Evolutionary conservation across 2,888 invertebrate species (phyloP).

Genomic region (Lapara coniferarum): DNA sequence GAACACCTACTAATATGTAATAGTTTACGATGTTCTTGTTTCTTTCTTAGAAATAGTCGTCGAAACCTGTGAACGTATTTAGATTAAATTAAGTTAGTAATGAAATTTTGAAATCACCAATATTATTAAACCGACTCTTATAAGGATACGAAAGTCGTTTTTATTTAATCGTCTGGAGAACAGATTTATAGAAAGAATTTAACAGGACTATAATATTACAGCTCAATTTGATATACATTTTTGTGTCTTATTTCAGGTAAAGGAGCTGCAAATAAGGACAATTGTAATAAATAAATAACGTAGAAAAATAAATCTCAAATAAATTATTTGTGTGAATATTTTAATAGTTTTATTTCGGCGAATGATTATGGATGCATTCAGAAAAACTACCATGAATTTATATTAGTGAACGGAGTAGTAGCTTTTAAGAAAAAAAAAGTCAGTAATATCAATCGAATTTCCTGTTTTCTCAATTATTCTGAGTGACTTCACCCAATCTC

Average conservation of each 20-base stretch:
- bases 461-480: slow-evolving; percentile 44
- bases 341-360: slow-evolving; percentile 42
- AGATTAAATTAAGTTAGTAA: too few relatives aligned
- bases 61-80: too few relatives aligned
- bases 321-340: slow-evolving; percentile 34
- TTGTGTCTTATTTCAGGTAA: slow-evolving; percentile 7
- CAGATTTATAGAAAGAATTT: too few relatives aligned
- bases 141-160: too few relatives aligned
- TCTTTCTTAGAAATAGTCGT: too few relatives aligned
- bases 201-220: too few relatives aligned
- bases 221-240: background rate
- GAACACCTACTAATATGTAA: too few relatives aligned
- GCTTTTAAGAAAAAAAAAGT: slow-evolving; percentile 46
- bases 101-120: too few relatives aligned
- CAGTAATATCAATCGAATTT: slow-evolving; percentile 47
- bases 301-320: slow-evolving; percentile 44
- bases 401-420: slow-evolving; percentile 57
- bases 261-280: background rate
- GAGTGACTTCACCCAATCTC: slow-evolving; percentile 33
- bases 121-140: too few relatives aligned
- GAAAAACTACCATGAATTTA: slow-evolving; percentile 43
- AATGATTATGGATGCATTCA: slow-evolving; percentile 50
- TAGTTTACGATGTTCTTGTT: too few relatives aligned
- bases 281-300: slow-evolving; percentile 27
- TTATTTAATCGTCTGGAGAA: too few relatives aligned